Evolutionary conservation across 2,113 vertebrate species (phyloP).

Genomic region (Isichthys henryi): DNA sequence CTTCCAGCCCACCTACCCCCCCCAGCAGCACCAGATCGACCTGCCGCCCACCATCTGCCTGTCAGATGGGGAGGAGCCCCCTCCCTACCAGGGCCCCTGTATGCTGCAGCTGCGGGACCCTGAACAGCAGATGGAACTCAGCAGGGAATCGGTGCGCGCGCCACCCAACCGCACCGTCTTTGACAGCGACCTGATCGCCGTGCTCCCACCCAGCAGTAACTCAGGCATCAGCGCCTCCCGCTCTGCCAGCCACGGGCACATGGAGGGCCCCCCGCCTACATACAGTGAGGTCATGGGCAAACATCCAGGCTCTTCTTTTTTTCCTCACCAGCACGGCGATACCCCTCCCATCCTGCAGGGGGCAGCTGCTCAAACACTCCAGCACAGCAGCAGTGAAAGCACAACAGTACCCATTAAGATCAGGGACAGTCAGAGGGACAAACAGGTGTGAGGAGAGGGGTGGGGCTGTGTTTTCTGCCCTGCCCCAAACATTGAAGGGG

Average conservation of each 20-base stretch:
- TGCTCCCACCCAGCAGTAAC: slow-evolving; percentile 89
- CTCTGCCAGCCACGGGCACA: slow-evolving; percentile 75
- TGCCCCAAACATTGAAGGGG: neutral
- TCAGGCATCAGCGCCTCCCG: slow-evolving; percentile 88
- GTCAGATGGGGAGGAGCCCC: slow-evolving; percentile 89
- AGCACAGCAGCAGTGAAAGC: slow-evolving; percentile 8
- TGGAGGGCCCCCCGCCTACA: slow-evolving; percentile 86
- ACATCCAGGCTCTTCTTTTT: slow-evolving; percentile 65
- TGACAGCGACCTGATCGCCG: slow-evolving; percentile 87
- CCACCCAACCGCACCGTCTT: slow-evolving; percentile 97
- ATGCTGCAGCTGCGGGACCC: slow-evolving; percentile 91
- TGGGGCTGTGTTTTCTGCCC: neutral
- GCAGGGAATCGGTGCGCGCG: slow-evolving; percentile 88
- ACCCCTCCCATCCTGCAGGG: slow-evolving; percentile 59
- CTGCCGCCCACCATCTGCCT: slow-evolving; percentile 95
- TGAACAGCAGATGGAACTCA: slow-evolving; percentile 96
- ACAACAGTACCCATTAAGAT: slow-evolving; percentile 6
- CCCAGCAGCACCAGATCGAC: slow-evolving; percentile 90
- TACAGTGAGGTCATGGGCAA: slow-evolving; percentile 94
- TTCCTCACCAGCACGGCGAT: slow-evolving; percentile 84
- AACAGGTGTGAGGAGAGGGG: neutral
- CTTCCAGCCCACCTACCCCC: slow-evolving; percentile 95
- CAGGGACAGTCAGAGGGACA: neutral
- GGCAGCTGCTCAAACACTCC: slow-evolving; percentile 27
- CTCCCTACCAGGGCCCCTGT: slow-evolving; percentile 90